These are phyloP conservation scores for Mystacides longicornis DNA, from an alignment of 2,888 invertebrate genomes.

Conservation along the genomic window DNA sequence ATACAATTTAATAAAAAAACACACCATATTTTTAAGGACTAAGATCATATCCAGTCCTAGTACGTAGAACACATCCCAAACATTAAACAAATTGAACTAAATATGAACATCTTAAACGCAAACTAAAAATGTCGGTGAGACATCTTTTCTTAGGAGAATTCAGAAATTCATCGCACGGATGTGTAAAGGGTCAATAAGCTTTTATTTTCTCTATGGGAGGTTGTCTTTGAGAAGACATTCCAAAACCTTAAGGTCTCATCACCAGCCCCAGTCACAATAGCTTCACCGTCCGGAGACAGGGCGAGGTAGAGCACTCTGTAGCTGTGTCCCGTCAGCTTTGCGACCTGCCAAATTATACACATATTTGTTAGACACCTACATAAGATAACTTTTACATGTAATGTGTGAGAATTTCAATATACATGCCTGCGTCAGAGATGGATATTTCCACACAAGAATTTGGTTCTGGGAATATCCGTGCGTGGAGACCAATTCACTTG, in stretches of 20 bases:
- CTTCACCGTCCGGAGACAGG: conserved; percentile 95
- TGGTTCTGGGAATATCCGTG: conserved; percentile 99
- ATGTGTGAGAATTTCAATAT: neutral
- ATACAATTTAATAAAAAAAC: too few species aligned
- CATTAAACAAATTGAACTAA: too few species aligned
- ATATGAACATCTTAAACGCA: too few species aligned
- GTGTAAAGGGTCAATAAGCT: conserved; percentile 90
- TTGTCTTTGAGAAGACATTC: conserved; percentile 98
- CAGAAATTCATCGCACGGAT: conserved; percentile 60
- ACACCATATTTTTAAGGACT: too few species aligned
- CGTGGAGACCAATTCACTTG: conserved; percentile 94
- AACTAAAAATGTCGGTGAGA: too few species aligned
- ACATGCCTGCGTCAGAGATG: conserved; percentile 82
- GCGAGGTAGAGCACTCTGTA: conserved; percentile 93
- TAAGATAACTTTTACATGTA: too few species aligned
- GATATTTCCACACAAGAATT: conserved; percentile 98
- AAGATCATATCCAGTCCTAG: too few species aligned
- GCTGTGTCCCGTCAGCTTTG: conserved; percentile 94
- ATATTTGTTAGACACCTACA: too few species aligned
- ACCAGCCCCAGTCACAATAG: conserved; percentile 97
- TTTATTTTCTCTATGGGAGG: conserved; percentile 89
- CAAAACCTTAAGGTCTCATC: conserved; percentile 97
- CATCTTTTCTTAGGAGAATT: too few species aligned
- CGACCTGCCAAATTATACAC: too few species aligned
- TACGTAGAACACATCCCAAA: too few species aligned